Percentiles rank a stretch among this genome's conserved stretches.
These are phyloP conservation scores for Caenorhabditis drosophilae DNA, from an alignment of 2,888 invertebrate species.

Conservation along the genomic window DNA sequence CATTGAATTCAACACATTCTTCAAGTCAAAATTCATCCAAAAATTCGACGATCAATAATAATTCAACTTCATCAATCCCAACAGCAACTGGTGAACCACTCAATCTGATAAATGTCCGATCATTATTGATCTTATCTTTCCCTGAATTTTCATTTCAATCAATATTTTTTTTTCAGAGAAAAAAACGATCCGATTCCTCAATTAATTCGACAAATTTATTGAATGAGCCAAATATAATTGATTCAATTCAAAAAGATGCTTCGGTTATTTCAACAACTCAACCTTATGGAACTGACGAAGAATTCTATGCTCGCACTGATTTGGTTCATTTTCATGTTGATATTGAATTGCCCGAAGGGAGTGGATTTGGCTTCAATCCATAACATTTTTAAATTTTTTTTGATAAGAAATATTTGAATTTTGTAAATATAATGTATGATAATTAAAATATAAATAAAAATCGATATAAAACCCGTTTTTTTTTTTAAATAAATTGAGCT, in stretches of 20 bases:
- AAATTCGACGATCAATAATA: background rate
- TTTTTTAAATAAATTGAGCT: too few species aligned
- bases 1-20: too few species aligned
- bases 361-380: constrained; percentile 9
- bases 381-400: too few species aligned
- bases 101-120: background rate
- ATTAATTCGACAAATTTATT: too few species aligned
- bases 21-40: background rate
- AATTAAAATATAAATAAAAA: too few species aligned
- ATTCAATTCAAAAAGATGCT: background rate
- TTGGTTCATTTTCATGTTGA: constrained; percentile 36
- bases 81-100: constrained; percentile 1
- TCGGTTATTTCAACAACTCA: constrained; percentile 23
- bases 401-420: too few species aligned
- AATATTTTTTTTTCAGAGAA: background rate
- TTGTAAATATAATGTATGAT: too few species aligned
- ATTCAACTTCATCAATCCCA: background rate
- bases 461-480: too few species aligned
- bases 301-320: constrained; percentile 36
- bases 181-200: background rate
- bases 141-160: background rate
- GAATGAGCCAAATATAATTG: too few species aligned
- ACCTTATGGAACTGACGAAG: constrained; percentile 40
- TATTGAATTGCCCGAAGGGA: constrained; percentile 24
- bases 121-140: too few species aligned